A percentile compares a stretch with the other conserved stretches of the same genome.
These are phyloP conservation scores for Achatina immaculata DNA, from an alignment of 1,140 invertebrate genomes.

Conservation along the genomic window DNA sequence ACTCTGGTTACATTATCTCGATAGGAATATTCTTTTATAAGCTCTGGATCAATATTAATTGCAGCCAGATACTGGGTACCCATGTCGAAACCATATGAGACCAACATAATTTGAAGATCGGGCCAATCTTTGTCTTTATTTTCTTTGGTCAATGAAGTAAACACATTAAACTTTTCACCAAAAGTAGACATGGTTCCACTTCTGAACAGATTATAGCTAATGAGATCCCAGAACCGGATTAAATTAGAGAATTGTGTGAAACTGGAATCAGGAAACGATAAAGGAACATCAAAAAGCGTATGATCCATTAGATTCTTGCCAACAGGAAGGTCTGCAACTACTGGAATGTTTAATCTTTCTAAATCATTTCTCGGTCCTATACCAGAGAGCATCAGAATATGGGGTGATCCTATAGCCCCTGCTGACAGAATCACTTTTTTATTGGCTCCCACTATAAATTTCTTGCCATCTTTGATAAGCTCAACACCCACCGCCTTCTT, in stretches of 20 bases:
- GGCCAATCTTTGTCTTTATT: slow-evolving; percentile 10
- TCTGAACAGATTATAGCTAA: background rate
- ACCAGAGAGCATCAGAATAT: slow-evolving; percentile 91
- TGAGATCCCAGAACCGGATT: background rate
- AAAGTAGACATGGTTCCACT: background rate
- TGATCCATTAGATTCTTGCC: slow-evolving; percentile 89
- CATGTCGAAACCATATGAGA: background rate
- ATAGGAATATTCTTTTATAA: background rate
- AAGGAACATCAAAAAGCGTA: slow-evolving; percentile 36
- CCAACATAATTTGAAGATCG: slow-evolving; percentile 14
- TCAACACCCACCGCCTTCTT: slow-evolving; percentile 63
- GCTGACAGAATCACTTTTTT: slow-evolving; percentile 87
- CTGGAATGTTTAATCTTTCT: slow-evolving; percentile 42
- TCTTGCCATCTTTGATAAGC: slow-evolving; percentile 64
- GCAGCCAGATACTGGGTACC: background rate
- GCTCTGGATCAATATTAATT: background rate
- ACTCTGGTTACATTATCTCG: slow-evolving; percentile 2
- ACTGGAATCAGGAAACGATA: background rate
- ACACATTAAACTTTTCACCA: background rate
- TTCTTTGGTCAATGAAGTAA: background rate
- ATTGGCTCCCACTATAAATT: slow-evolving; percentile 75
- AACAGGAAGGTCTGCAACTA: slow-evolving; percentile 79
- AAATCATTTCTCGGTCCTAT: slow-evolving; percentile 78
- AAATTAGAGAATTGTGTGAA: background rate
- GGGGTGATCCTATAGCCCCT: slow-evolving; percentile 88